Conservation (phyloP, 2,113 vertebrate genomes). For the Poecile atricapillus region DNA sequence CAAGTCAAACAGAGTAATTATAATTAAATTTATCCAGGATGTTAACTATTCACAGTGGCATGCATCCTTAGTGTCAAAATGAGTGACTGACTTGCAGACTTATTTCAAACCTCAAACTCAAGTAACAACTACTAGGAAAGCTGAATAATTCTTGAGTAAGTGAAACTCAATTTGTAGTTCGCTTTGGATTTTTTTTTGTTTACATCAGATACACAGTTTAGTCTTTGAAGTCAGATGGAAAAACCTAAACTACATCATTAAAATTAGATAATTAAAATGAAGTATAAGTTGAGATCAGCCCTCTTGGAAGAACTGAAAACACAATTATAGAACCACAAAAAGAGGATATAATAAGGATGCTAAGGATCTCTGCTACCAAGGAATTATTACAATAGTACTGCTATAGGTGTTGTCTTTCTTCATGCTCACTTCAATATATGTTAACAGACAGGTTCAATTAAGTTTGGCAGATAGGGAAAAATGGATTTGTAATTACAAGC, state of each 20-base stretch:
- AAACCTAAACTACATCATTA: not conserved
- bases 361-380: not conserved
- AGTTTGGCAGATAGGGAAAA: not conserved
- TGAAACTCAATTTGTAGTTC: not conserved
- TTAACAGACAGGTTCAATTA: not conserved
- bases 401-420: not conserved
- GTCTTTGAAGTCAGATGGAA: not conserved
- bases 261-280: not conserved
- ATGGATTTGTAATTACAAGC: not conserved
- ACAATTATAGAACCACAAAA: not conserved
- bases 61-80: not conserved
- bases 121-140: not conserved
- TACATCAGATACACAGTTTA: not conserved
- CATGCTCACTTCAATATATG: not conserved
- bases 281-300: not conserved
- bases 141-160: not conserved
- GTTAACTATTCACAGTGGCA: not conserved
- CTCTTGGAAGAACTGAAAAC: not conserved
- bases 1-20: not conserved
- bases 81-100: not conserved
- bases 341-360: not conserved
- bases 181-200: not conserved
- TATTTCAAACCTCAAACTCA: not conserved
- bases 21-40: not conserved
- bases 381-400: not conserved